Percentiles rank a stretch among this genome's conserved stretches.
phyloP scores from a whole-genome alignment of 2,888 invertebrate genomes.

The Galeopsomyia nigrocyanea region DNA sequence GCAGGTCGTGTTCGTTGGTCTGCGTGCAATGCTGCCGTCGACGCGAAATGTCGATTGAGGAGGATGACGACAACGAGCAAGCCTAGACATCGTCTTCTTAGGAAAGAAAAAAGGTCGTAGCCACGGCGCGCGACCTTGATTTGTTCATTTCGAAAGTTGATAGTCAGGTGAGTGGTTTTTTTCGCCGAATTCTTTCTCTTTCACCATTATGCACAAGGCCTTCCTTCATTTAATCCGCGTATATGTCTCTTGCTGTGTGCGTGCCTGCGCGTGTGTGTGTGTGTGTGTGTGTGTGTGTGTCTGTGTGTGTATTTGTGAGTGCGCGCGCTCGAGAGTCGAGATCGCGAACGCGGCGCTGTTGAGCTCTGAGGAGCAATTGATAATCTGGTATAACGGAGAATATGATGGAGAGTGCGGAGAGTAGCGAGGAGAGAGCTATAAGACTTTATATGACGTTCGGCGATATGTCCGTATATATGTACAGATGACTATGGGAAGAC shows the following conservation, averaged over 20 bases:
- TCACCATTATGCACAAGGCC: background rate
- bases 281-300: background rate
- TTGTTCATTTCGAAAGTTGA: constrained; percentile 10
- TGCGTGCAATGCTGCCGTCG: constrained; percentile 2
- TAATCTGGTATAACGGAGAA: too few species aligned
- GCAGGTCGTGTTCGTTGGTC: too few species aligned
- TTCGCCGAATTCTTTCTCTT: background rate
- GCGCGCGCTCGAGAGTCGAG: background rate
- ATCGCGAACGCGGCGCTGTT: too few species aligned
- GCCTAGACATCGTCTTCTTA: background rate
- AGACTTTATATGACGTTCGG: too few species aligned
- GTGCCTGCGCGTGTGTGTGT: background rate
- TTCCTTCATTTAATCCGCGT: too few species aligned
- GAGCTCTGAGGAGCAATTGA: too few species aligned
- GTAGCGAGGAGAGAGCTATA: too few species aligned
- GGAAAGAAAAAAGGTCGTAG: background rate
- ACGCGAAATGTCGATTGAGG: constrained; percentile 37
- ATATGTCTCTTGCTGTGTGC: too few species aligned
- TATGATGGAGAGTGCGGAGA: too few species aligned
- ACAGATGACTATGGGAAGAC: too few species aligned
- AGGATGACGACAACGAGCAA: background rate
- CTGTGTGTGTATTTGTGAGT: background rate
- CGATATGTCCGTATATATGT: too few species aligned
- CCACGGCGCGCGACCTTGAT: background rate
- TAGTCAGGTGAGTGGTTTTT: constrained; percentile 31